Conservation (phyloP, 2,113 vertebrate species). For the human (Homo sapiens) region DNA sequence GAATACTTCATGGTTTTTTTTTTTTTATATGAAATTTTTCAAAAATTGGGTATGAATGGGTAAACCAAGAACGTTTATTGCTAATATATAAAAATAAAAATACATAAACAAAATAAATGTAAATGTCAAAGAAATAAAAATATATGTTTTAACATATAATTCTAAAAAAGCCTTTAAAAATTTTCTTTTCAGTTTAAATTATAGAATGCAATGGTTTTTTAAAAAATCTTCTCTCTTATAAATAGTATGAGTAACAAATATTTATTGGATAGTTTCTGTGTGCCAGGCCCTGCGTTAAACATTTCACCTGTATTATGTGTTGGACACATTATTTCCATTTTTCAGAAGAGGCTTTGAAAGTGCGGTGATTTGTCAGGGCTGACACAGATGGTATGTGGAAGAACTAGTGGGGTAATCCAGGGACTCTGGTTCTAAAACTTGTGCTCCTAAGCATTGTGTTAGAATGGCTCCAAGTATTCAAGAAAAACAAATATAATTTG, state of each 20-base stretch:
- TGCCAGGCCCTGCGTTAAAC: background rate
- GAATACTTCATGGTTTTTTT: slow-evolving; percentile 55
- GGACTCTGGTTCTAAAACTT: background rate
- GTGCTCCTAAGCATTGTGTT: background rate
- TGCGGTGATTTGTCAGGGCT: background rate
- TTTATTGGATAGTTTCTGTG: background rate
- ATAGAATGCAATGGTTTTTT: background rate
- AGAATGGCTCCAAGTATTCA: background rate
- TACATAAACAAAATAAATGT: background rate
- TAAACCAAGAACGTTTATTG: background rate
- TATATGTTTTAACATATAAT: background rate
- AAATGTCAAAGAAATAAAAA: background rate
- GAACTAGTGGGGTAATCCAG: background rate
- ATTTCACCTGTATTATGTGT: background rate
- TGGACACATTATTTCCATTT: background rate
- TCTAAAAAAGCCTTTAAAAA: background rate
- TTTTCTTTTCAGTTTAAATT: background rate
- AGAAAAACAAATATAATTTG: background rate
- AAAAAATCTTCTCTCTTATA: background rate
- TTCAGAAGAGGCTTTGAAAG: background rate
- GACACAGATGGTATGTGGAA: fast-evolving
- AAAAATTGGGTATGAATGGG: background rate
- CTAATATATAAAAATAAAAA: background rate
- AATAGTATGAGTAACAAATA: background rate
- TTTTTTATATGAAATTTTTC: background rate